These are phyloP conservation scores for Anoura caudifer DNA, from an alignment of 2,113 vertebrate genomes.

Conservation along the genomic window DNA sequence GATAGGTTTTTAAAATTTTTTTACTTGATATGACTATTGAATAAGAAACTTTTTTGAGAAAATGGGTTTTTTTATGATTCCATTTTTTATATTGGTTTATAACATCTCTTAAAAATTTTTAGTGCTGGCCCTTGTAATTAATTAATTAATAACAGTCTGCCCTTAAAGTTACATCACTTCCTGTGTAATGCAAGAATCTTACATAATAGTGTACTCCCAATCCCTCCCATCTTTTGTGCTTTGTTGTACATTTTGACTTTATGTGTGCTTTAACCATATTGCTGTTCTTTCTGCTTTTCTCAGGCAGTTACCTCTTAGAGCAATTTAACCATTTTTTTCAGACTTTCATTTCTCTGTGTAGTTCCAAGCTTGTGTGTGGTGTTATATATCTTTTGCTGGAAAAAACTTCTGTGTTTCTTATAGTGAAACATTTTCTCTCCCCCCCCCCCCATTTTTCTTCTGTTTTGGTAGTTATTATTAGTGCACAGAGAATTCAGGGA, in stretches of 20 bases:
- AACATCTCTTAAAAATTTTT: neutral
- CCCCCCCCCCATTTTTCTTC: neutral
- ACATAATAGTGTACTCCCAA: neutral
- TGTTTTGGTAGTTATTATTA: neutral
- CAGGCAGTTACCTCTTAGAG: neutral
- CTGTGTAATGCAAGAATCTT: neutral
- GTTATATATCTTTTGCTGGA: conserved; percentile 4
- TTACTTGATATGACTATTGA: neutral
- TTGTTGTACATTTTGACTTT: neutral
- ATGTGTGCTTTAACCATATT: neutral
- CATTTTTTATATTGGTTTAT: neutral
- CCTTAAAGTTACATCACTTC: neutral
- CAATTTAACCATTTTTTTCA: neutral
- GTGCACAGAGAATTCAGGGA: neutral
- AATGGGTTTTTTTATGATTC: neutral
- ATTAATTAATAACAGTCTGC: neutral
- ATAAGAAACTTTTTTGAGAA: neutral
- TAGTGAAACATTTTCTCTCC: neutral
- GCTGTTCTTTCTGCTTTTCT: neutral
- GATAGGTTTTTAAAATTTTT: neutral
- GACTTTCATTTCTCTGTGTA: neutral
- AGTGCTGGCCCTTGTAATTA: neutral
- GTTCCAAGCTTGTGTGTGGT: neutral
- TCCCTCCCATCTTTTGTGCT: neutral
- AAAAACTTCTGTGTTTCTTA: neutral